Conservation (phyloP, 2,888 invertebrate genomes). For the Phalera bucephala region DNA sequence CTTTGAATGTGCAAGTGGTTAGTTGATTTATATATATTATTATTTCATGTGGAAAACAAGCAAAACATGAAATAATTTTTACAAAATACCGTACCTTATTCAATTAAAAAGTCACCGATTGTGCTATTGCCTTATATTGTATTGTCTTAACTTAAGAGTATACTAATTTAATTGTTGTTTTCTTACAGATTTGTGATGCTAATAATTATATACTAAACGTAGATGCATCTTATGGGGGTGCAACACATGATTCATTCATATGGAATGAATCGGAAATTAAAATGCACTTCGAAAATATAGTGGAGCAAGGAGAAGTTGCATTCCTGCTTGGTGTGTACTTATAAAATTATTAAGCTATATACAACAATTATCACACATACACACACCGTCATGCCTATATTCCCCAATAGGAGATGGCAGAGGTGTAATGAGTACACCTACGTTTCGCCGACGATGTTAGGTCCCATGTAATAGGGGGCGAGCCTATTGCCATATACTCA, state of each 20-base stretch:
- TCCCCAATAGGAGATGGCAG: too few species aligned
- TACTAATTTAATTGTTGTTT: neutral
- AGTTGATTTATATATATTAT: neutral
- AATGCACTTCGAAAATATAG: neutral
- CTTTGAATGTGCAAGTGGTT: neutral
- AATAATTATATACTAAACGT: slow-evolving; percentile 2
- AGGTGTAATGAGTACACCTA: too few species aligned
- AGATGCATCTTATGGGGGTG: slow-evolving; percentile 5
- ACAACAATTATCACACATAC: too few species aligned
- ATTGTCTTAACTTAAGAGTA: neutral
- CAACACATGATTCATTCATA: slow-evolving; percentile 3
- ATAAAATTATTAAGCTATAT: too few species aligned
- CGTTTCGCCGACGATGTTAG: too few species aligned
- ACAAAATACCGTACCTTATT: neutral
- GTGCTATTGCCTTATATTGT: too few species aligned
- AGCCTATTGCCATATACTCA: too few species aligned
- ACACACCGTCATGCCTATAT: too few species aligned
- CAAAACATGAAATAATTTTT: neutral
- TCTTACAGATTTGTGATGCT: neutral
- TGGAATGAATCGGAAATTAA: slow-evolving; percentile 1
- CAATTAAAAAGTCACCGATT: neutral
- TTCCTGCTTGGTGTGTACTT: neutral
- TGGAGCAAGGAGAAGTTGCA: neutral
- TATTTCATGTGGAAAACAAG: neutral
- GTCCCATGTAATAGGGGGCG: too few species aligned